Conservation (phyloP, 92 coral and sea anemone species). For the Scolanthus callimorphus region DNA sequence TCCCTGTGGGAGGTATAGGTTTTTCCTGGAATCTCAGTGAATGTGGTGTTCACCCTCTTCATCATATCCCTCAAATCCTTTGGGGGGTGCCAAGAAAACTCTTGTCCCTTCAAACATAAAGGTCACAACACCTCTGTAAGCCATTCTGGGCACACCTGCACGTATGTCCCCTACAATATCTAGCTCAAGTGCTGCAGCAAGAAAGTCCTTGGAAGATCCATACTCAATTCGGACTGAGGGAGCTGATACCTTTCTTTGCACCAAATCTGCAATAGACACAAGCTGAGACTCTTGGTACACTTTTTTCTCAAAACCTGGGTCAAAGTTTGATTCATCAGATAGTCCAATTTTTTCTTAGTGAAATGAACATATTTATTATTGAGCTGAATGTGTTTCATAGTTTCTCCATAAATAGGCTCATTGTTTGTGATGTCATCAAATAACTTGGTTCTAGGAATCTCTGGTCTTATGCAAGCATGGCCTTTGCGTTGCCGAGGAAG, state of each 20-base stretch:
- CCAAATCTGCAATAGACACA: slow-evolving; percentile 49
- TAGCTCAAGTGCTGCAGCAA: slow-evolving; percentile 48
- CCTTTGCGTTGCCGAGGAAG: slow-evolving; percentile 74
- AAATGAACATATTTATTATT: slow-evolving; percentile 69
- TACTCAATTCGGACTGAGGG: slow-evolving; percentile 70
- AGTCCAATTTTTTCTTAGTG: slow-evolving; percentile 64
- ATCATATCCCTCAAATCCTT: slow-evolving; percentile 48
- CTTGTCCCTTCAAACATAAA: slow-evolving; percentile 57
- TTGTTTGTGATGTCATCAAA: slow-evolving; percentile 81
- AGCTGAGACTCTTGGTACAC: slow-evolving; percentile 67
- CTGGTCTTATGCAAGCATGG: slow-evolving; percentile 88
- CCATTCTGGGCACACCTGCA: slow-evolving; percentile 94
- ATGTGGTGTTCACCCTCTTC: not conserved
- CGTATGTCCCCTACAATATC: slow-evolving; percentile 78
- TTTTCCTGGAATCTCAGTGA: no score
- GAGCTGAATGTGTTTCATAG: slow-evolving; percentile 66
- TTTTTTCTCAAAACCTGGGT: slow-evolving; percentile 38
- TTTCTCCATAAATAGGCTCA: slow-evolving; percentile 83
- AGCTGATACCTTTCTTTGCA: slow-evolving; percentile 28
- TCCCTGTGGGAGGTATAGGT: no score
- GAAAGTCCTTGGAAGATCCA: slow-evolving; percentile 43
- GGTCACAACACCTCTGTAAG: slow-evolving; percentile 75
- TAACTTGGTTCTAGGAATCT: slow-evolving; percentile 81
- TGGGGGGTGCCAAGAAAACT: slow-evolving; percentile 76
- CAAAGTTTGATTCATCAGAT: slow-evolving; percentile 69